These are phyloP conservation scores for Spodoptera litura DNA, from an alignment of 1,140 invertebrate genomes.

Conservation along the genomic window DNA sequence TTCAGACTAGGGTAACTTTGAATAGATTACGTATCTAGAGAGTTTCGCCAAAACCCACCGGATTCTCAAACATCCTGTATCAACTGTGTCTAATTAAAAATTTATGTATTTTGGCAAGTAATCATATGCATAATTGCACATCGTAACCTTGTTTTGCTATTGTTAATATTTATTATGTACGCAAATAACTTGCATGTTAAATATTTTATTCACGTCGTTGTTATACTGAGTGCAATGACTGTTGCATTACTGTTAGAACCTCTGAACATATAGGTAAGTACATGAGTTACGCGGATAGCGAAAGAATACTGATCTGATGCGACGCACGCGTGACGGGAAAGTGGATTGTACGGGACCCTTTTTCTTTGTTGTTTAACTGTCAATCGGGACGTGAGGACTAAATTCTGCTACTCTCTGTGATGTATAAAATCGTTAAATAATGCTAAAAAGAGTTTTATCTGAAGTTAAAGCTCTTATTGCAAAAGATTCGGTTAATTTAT, in stretches of 20 bases:
- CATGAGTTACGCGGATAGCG: slow-evolving; percentile 39
- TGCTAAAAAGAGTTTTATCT: too few relatives aligned
- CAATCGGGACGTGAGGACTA: slow-evolving; percentile 6
- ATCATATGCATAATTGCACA: slow-evolving; percentile 53
- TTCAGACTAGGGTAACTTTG: slow-evolving; percentile 32
- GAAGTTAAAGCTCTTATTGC: too few relatives aligned
- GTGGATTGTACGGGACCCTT: slow-evolving; percentile 14
- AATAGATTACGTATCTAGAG: background rate
- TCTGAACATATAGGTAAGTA: slow-evolving; percentile 19
- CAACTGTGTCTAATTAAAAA: slow-evolving; percentile 4
- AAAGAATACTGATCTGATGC: slow-evolving; percentile 40
- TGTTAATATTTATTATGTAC: slow-evolving; percentile 48
- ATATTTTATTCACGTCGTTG: slow-evolving; percentile 47
- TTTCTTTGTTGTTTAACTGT: slow-evolving; percentile 23
- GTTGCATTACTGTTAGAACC: slow-evolving; percentile 40
- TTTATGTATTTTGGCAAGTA: slow-evolving; percentile 34
- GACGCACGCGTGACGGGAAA: slow-evolving; percentile 35
- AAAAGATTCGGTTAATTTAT: too few relatives aligned
- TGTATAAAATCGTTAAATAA: too few relatives aligned
- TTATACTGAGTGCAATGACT: slow-evolving; percentile 34
- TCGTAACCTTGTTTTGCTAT: slow-evolving; percentile 53
- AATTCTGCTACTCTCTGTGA: background rate
- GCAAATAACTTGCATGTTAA: slow-evolving; percentile 34
- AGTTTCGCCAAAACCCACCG: background rate
- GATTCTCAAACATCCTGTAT: background rate